Evolutionary conservation across 2,888 invertebrate genomes (phyloP).

Genomic region (Galerucella pusilla): DNA sequence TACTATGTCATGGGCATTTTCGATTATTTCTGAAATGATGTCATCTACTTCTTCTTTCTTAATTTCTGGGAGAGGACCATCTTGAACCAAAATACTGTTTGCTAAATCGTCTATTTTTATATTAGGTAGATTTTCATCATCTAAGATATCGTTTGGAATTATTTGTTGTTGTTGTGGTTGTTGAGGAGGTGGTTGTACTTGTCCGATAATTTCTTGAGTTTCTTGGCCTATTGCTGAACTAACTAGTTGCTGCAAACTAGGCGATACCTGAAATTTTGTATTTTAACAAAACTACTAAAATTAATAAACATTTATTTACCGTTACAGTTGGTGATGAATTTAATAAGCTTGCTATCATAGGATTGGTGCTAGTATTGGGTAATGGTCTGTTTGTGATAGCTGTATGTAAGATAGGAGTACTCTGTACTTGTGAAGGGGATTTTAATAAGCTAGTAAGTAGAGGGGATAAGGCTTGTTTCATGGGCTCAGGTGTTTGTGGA

Average conservation of each 20-base stretch:
- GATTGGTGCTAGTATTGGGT: constrained; percentile 57
- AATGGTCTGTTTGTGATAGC: constrained; percentile 64
- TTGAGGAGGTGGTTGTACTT: constrained; percentile 16
- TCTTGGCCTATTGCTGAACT: constrained; percentile 65
- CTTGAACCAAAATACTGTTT: constrained; percentile 64
- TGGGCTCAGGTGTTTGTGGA: constrained; percentile 38
- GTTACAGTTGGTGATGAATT: constrained; percentile 58
- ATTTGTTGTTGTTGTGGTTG: constrained; percentile 38
- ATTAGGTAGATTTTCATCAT: constrained; percentile 59
- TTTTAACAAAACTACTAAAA: background rate
- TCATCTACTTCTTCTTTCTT: constrained; percentile 69
- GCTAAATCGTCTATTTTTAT: constrained; percentile 65
- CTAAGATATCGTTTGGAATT: constrained; percentile 53
- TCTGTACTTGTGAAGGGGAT: constrained; percentile 70
- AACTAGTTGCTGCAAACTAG: constrained; percentile 68
- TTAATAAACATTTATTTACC: constrained; percentile 29
- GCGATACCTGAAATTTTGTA: constrained; percentile 55
- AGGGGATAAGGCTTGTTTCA: constrained; percentile 74
- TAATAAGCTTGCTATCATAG: constrained; percentile 70
- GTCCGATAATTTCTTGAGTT: constrained; percentile 20
- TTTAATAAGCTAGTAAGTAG: constrained; percentile 85
- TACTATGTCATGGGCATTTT: constrained; percentile 65
- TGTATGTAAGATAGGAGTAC: constrained; percentile 62
- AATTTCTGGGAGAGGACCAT: constrained; percentile 67
- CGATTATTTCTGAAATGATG: constrained; percentile 68